Evolutionary conservation across 1,140 invertebrate species (phyloP), one percentile per base, ranked within the genome.

Genomic region (Coenobita brevimanus): DNA sequence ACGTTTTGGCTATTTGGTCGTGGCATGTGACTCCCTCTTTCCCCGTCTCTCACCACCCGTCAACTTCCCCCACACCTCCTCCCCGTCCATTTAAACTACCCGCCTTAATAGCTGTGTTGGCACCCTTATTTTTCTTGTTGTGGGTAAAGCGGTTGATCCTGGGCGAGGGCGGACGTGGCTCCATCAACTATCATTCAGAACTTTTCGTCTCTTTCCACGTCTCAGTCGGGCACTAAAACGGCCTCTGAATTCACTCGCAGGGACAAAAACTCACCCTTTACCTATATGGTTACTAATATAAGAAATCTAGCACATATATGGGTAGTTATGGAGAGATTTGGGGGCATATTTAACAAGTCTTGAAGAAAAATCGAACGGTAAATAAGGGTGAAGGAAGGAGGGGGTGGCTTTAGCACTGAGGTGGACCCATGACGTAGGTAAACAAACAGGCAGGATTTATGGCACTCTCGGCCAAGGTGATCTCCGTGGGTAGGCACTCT

Each of bases 371-470:
- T 46, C 4, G 10, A 54, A 30, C 46, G 15, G 43, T 57, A 15
- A 6, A 15, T 43, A 54, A n/a, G 33, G 3, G 15, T 4, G 24
- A 10, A 30, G 43, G 71, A 73, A 24, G n/a, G 82, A 69, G 41
- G 69, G 24, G 81, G 27, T 50, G 60, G 50, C 38, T 54, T n/a
- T 21, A 15, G 36, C 33, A 38, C 64, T 73, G 60, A 81, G 85
- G 85, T 80, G 76, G 76, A 43, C 21, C 76, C 73, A 41, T 81
- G 85, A 87, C 85, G 64, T 87, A 50, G 43, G 85, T 87, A 87
- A 87, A 87, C 85, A 87, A 87, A 87, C 85, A 87, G 10, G 78
- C 8, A 76, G 27, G 78, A 87, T 87, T 87, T 87, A 87, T 87
- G 85, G 85, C 76, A 87, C 85, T 87, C n/a, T 80, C 30, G 85